Percentiles rank a stretch among this genome's conserved stretches.
Evolutionary conservation across 1,140 invertebrate species (phyloP).

Genomic region (Plodia interpunctella): DNA sequence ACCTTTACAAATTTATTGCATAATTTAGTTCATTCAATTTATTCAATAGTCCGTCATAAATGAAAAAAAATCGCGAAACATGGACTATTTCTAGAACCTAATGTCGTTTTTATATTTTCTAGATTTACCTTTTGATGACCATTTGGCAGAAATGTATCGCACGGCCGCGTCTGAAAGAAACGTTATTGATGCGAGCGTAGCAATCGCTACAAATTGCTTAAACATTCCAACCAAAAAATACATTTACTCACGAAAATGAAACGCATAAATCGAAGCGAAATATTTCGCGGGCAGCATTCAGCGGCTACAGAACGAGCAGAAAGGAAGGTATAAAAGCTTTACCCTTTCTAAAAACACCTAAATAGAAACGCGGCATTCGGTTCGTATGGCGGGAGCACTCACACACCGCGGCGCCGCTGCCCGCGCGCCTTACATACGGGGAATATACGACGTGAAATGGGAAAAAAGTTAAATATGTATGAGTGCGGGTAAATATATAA

Average conservation of each 20-base stretch:
- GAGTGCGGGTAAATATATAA: conserved; percentile 76
- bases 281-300: conserved; percentile 64
- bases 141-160: background rate
- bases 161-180: background rate
- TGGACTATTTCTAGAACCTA: background rate
- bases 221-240: conserved; percentile 48
- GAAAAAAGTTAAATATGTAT: conserved; percentile 77
- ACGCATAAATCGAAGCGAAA: conserved; percentile 71
- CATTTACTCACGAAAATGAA: conserved; percentile 50
- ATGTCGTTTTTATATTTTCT: background rate
- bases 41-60: background rate
- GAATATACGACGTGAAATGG: conserved; percentile 74
- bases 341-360: conserved; percentile 76
- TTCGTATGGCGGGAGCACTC: conserved; percentile 52
- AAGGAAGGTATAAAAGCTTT: conserved; percentile 75
- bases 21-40: background rate
- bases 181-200: background rate
- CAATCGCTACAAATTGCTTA: conserved; percentile 35
- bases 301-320: conserved; percentile 66
- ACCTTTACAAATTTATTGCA: background rate
- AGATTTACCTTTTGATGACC: background rate
- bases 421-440: conserved; percentile 58
- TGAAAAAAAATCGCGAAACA: background rate
- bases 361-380: conserved; percentile 59
- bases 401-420: conserved; percentile 37